These are phyloP conservation scores for Conus betulinus DNA, from an alignment of 1,140 invertebrate species.

Conservation along the genomic window DNA sequence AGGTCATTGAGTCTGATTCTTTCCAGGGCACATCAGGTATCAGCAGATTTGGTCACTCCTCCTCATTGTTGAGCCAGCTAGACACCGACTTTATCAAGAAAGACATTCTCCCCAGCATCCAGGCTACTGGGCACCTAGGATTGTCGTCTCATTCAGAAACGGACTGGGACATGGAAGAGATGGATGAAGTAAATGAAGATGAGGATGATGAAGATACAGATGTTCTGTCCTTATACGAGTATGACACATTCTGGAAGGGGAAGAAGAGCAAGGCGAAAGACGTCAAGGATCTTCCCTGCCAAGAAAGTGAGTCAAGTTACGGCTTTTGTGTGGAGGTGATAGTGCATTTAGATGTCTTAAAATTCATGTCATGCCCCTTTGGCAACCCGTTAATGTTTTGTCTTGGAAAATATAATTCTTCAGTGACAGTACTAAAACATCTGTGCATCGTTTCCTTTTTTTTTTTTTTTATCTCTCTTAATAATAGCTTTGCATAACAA, in stretches of 20 bases:
- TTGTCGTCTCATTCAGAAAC: background rate
- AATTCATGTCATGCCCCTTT: too few relatives aligned
- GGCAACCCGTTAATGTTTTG: too few relatives aligned
- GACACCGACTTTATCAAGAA: background rate
- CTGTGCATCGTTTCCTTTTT: too few relatives aligned
- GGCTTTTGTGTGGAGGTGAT: background rate
- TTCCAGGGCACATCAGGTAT: background rate
- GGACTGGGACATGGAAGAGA: background rate
- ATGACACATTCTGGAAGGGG: conserved; percentile 1
- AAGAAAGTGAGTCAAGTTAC: background rate
- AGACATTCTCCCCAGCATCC: background rate
- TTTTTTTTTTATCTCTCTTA: too few relatives aligned
- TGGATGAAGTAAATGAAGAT: too few relatives aligned
- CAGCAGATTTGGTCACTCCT: background rate
- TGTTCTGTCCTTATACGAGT: conserved; percentile 2
- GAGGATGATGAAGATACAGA: background rate
- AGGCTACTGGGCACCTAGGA: background rate
- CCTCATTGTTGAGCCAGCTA: background rate
- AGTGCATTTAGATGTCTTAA: too few relatives aligned
- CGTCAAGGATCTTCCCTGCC: background rate
- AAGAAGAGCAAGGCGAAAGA: background rate
- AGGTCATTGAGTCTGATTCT: too few relatives aligned
- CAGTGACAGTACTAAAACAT: too few relatives aligned
- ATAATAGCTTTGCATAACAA: too few relatives aligned
- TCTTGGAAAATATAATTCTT: too few relatives aligned